Evolutionary conservation across 2,888 invertebrate species (phyloP), one percentile per base, ranked within the genome.

Genomic region (Coleophora flavipennella): DNA sequence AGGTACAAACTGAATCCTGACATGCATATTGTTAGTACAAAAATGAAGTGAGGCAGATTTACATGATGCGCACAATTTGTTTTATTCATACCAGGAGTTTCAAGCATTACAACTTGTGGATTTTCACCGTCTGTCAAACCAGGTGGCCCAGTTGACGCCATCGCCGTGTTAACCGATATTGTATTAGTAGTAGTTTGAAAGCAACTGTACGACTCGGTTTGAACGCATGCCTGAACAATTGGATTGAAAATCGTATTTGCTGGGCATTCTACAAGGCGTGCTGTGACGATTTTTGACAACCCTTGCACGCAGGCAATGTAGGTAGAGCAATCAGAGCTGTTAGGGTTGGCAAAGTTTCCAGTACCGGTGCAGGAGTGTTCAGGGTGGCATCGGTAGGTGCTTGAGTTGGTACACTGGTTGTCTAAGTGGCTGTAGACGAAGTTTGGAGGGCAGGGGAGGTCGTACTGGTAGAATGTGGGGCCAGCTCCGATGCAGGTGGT

Each of bases 361-460:
- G 53, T 41, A 6, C 29, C 37, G 0, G 61, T 58, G 41, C 83
- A 84, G 33, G 62, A 62, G 41, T 59, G 67, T 31, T 55, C 53
- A 1, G 67, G 57, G 14, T 59, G 48, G 46, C 83, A 84, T 42
- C 59, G 52, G 46, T 80, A 81, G 32, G 55, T 59, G 0, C 78
- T 70, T 8, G 67, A 57, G 36, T 77, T 79, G 1, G 78, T 76
- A 49, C 83, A 84, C 36, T 71, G 65, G 35, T 55, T 56, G 40
- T 75, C 72, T 29, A 67, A 33, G 43, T 81, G 78, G 42, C 72
- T 78, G 55, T 70, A 81, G 6, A 72, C 55, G 33, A 68, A 73
- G 33, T 66, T 61, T 11, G 60, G 48, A 0, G 84, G 83, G 40
- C 84, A 84, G 1, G 54, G 52, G 1, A 81, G 62, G 42, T 74